Evolutionary conservation across 2,797 vertebrate genomes (phyloP), one percentile per base, ranked within the genome.

Genomic region (Strix occidentalis): DNA sequence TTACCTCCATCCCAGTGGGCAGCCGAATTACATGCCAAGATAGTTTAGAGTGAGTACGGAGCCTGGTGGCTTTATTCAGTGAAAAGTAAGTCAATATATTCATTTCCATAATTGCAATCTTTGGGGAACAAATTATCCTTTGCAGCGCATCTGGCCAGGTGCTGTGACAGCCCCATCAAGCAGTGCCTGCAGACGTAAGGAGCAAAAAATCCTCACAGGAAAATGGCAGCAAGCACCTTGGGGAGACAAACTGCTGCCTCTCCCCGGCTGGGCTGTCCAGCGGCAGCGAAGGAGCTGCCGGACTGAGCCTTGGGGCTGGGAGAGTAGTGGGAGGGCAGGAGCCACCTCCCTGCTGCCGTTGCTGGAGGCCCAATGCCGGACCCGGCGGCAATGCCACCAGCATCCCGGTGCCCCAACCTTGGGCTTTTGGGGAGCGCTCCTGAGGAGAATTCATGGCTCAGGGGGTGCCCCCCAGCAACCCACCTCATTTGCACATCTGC

Each of bases 71-170:
- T 90, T 89, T n/a, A 60, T 46, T 87, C 28, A 16, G 53, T 74
- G 57, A 60, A 92, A 96, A 95, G 85, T 28, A 80, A 94, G 50
- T 84, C 53, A 85, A 92, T 92, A 39, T 84, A 94, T 87, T 84
- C n/a, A 94, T 95, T 93, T 91, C 77, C 86, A 54, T 71, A 89
- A 95, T 72, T 45, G 90, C 79, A 74, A 71, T 64, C 88, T 94
- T 91, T 79, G 69, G 54, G 91, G 41, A 71, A 76, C 54, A 84
- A 91, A 89, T 74, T 60, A 37, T 63, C 84, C 89, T 86, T 85
- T 35, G 81, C 54, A 26, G 84, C 18, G 54, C 88, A 87, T 70
- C 85, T 68, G 35, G 45, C 84, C 23, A 74, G 58, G 76, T 87
- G 80, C 60, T 86, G 51, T 80, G 71, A 88, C 81, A 74, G 60